These are phyloP conservation scores for Etia nguti DNA, from an alignment of 2,113 vertebrate species.

Conservation along the genomic window DNA sequence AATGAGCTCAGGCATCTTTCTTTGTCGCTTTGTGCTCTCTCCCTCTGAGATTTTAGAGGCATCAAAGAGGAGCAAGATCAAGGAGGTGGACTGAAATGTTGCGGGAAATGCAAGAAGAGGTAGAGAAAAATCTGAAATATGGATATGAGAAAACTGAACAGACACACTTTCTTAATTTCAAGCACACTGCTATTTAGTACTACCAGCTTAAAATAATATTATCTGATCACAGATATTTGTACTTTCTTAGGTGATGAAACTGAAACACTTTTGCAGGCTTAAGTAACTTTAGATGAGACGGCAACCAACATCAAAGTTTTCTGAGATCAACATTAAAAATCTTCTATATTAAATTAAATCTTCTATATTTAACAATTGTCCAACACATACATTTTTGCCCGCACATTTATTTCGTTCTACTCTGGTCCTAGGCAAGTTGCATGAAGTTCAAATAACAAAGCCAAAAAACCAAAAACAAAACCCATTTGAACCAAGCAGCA, in stretches of 20 bases:
- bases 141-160: neutral
- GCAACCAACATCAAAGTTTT: neutral
- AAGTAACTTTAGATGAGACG: neutral
- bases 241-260: neutral
- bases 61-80: constrained; percentile 27
- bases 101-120: neutral
- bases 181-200: neutral
- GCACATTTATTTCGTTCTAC: neutral
- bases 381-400: fast-evolving
- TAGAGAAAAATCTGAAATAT: neutral
- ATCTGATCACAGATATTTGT: neutral
- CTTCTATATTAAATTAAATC: neutral
- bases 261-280: neutral
- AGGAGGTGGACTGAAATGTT: constrained; percentile 6
- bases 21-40: neutral
- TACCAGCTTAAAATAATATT: neutral
- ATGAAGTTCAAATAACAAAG: neutral
- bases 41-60: neutral
- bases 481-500: neutral
- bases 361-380: neutral
- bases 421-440: neutral
- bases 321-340: fast-evolving
- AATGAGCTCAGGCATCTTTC: constrained; percentile 12
- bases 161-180: neutral
- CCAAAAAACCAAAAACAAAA: neutral